Evolutionary conservation across 2,113 vertebrate species (phyloP).

Genomic region (Neodon shergylaensis): DNA sequence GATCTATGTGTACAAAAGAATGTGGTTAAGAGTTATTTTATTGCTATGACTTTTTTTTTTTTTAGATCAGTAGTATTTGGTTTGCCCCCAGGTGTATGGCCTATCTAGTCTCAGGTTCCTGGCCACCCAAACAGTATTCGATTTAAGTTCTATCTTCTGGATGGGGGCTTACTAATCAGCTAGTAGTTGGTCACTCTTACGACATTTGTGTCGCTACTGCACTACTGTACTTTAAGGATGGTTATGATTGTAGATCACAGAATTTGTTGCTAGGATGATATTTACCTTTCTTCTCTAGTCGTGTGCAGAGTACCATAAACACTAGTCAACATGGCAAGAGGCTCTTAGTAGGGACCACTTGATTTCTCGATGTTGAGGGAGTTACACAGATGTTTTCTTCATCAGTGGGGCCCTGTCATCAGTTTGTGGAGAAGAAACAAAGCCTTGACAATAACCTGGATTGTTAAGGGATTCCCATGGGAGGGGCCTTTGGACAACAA

Average conservation of each 20-base stretch:
- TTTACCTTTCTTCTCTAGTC: background rate
- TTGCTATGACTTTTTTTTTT: background rate
- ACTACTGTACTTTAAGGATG: background rate
- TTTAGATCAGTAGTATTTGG: background rate
- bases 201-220: background rate
- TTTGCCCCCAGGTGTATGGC: background rate
- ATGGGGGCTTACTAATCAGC: background rate
- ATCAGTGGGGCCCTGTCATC: background rate
- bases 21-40: too few relatives aligned
- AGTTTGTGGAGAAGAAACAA: background rate
- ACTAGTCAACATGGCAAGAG: background rate
- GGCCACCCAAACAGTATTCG: too few relatives aligned
- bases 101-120: background rate
- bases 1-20: too few relatives aligned
- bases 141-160: background rate
- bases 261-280: background rate
- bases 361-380: background rate
- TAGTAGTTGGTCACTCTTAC: background rate
- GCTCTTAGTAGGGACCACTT: background rate
- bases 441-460: background rate
- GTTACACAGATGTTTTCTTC: background rate
- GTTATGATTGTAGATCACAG: background rate
- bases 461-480: background rate
- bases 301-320: background rate
- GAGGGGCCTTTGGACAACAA: fast-evolving